A percentile compares a stretch with the other conserved stretches of the same genome.
Evolutionary conservation across 2,113 vertebrate species (phyloP).

Genomic region (Fulmarus glacialis): DNA sequence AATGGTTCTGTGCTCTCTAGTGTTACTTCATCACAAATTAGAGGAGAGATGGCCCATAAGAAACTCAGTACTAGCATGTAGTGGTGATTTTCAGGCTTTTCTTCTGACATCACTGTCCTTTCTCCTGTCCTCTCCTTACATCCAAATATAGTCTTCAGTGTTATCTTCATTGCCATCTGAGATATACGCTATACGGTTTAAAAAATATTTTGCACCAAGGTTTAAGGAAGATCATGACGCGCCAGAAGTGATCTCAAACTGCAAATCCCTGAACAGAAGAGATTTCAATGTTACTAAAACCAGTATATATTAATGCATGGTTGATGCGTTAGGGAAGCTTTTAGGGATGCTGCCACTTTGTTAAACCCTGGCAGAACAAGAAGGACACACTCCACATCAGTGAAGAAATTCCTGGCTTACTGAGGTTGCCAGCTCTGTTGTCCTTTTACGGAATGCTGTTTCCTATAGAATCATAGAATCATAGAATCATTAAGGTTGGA

Average conservation of each 20-base stretch:
- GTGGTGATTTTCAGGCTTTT: not conserved
- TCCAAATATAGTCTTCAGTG: not conserved
- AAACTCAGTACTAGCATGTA: not conserved
- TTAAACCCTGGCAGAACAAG: not conserved
- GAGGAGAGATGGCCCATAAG: not conserved
- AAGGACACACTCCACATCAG: not conserved
- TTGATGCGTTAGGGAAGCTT: not conserved
- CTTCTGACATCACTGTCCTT: not conserved
- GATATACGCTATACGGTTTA: accelerated
- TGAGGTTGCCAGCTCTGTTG: not conserved
- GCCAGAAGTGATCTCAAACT: not conserved
- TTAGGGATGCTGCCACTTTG: not conserved
- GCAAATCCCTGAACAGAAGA: not conserved
- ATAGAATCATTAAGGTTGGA: too few relatives aligned
- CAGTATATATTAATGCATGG: not conserved
- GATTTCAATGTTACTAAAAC: not conserved
- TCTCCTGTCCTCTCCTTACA: not conserved
- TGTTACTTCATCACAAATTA: not conserved
- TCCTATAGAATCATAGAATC: too few relatives aligned
- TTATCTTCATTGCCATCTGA: not conserved
- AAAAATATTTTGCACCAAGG: not conserved
- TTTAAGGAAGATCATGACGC: not conserved
- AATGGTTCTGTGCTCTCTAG: not conserved
- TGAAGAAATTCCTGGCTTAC: not conserved
- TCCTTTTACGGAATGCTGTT: not conserved